phyloP scores from a whole-genome alignment of 2,888 invertebrate species.

The Eristalis intricaria region DNA sequence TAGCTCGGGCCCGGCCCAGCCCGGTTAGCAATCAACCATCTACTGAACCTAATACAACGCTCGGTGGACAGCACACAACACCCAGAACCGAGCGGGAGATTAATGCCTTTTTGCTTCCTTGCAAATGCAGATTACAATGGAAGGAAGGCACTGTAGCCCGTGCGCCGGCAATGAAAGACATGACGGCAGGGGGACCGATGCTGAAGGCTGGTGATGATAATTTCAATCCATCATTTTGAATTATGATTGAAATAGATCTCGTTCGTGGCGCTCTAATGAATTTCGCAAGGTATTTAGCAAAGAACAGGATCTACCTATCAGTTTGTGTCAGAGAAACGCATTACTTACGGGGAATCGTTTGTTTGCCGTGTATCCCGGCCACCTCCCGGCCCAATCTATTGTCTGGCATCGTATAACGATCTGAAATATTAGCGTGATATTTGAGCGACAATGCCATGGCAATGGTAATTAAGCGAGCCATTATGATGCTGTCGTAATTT shows the following conservation, averaged over 20 bases:
- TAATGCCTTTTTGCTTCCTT: constrained; percentile 72
- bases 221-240: constrained; percentile 72
- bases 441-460: constrained; percentile 63
- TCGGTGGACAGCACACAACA: constrained; percentile 49
- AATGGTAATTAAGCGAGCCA: constrained; percentile 62
- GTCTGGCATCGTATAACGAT: constrained; percentile 36
- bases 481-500: constrained; percentile 50
- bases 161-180: not conserved
- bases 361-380: constrained; percentile 25
- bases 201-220: constrained; percentile 60
- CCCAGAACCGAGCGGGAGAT: constrained; percentile 61
- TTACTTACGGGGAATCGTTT: constrained; percentile 67
- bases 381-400: constrained; percentile 4
- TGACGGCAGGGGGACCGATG: not conserved
- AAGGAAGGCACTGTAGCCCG: constrained; percentile 36
- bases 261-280: constrained; percentile 67
- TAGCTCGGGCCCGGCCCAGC: not conserved
- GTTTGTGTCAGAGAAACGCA: constrained; percentile 68
- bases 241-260: constrained; percentile 72
- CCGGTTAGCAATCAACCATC: constrained; percentile 21
- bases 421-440: constrained; percentile 68
- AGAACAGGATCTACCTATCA: constrained; percentile 72
- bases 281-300: constrained; percentile 71
- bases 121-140: constrained; percentile 69
- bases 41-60: constrained; percentile 43